Percentiles rank a stretch among this genome's conserved stretches.
phyloP scores from a whole-genome alignment of 2,888 invertebrate genomes.

The Cephus rjabovi region DNA sequence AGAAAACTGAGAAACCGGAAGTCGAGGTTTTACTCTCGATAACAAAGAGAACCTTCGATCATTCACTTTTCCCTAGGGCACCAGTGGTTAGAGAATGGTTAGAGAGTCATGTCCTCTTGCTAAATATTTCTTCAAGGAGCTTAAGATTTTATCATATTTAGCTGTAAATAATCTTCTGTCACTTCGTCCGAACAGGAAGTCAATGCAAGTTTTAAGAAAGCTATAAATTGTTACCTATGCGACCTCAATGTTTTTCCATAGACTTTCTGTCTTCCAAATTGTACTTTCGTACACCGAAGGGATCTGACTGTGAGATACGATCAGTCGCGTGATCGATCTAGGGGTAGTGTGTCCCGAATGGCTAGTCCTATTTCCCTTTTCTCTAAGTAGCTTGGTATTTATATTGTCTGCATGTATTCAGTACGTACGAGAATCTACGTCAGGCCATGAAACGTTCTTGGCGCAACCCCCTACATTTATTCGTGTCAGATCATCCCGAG shows the following conservation, averaged over 20 bases:
- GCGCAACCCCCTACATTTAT: slow-evolving; percentile 1
- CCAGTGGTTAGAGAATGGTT: not conserved
- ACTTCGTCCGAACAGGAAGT: not conserved
- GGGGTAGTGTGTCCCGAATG: slow-evolving; percentile 54
- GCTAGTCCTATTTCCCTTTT: slow-evolving; percentile 49
- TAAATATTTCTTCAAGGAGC: not conserved
- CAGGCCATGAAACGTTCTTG: not conserved
- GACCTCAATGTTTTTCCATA: not conserved
- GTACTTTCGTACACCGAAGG: not conserved
- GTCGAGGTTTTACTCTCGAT: too few relatives aligned
- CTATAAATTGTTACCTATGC: not conserved
- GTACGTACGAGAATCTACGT: not conserved
- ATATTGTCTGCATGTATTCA: slow-evolving; percentile 26
- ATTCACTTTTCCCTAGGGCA: not conserved
- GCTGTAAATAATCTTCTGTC: too few relatives aligned
- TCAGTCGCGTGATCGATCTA: slow-evolving; percentile 56
- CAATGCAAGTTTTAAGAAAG: not conserved
- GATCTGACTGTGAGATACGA: slow-evolving; percentile 46
- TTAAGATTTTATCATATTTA: not conserved
- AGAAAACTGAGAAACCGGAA: not conserved
- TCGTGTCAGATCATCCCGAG: not conserved
- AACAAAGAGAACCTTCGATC: too few relatives aligned
- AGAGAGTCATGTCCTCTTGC: not conserved
- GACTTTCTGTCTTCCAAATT: not conserved
- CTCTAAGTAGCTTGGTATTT: slow-evolving; percentile 48